Base-by-base conservation (phyloP, 1,140 invertebrate genomes). In the Akabosia matsudoensis region DNA sequence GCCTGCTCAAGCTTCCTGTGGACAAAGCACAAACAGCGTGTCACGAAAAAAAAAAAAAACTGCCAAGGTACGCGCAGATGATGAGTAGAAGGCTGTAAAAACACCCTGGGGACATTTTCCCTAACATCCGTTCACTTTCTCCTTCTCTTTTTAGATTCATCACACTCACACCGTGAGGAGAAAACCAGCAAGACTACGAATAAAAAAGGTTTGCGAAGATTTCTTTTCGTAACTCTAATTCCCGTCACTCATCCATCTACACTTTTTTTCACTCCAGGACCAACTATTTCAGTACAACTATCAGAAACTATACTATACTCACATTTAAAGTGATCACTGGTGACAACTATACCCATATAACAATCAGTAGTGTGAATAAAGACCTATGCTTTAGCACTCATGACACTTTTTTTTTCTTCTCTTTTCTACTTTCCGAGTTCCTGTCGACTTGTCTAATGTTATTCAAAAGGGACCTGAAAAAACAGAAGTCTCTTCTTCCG, bases 51-150 rank as follows among this genome's bases (percentile, higher is more conserved):
- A 45, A 45, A 10, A 45, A 45, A 18, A 45, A n/a, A n/a, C n/a
- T n/a, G n/a, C n/a, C 37, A 18, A 45, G 18, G 37, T 10, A 45
- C 7, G 7, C 7, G 37, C 7, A 10, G 37, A 56, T 56, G 54
- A 56, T 56, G 54, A 56, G 54, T 56, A 56, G 22, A 56, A 56
- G 24, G 54, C 54, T 56, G 54, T 56, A 56, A 56, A 56, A 56
- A 56, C 54, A 56, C 54, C 54, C 54, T 13, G 54, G 54, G 54
- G 54, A 56, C 54, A 56, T 13, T 56, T 56, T 45, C 37, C 37
- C 18, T 18, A 7, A 45, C 37, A 7, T 10, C 37, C 18, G 37
- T 18, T 45, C 37, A 45, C 37, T 45, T 45, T 45, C 37, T 45
- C 37, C 18, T 18, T 10, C 37, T 10, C 37, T 45, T 45, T 45